A percentile compares a stretch with the other conserved stretches of the same genome.
Evolutionary conservation across 2,888 invertebrate genomes (phyloP).

Genomic region (Hirtodrosophila trivittata): DNA sequence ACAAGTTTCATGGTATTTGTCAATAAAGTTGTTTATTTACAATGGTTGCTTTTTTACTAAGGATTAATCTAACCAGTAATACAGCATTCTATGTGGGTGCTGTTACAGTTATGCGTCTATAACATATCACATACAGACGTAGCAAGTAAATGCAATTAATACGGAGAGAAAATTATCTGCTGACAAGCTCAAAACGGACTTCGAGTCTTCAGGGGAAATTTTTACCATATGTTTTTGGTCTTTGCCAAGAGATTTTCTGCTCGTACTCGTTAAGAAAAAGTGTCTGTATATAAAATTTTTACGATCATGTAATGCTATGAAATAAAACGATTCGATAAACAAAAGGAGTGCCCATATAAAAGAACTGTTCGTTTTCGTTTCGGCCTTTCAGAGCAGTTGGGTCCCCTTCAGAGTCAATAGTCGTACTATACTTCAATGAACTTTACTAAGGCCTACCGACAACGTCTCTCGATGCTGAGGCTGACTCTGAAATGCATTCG

Average conservation of each 20-base stretch:
- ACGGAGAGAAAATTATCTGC: conserved; percentile 32
- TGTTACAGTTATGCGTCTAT: conserved; percentile 32
- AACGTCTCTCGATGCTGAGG: conserved; percentile 7
- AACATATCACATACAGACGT: no score
- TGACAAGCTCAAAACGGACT: conserved; percentile 34
- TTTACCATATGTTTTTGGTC: conserved; percentile 36
- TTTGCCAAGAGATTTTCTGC: conserved; percentile 12
- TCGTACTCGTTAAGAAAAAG: conserved; percentile 36
- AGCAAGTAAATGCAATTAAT: conserved; percentile 40
- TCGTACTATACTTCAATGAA: conserved; percentile 66
- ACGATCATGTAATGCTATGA: conserved; percentile 22
- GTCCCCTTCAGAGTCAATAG: conserved; percentile 12
- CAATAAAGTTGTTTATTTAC: conserved; percentile 31
- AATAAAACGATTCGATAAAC: conserved; percentile 66
- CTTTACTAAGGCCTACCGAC: conserved; percentile 43
- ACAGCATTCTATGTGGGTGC: conserved; percentile 56
- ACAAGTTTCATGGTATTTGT: conserved; percentile 43
- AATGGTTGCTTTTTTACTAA: conserved; percentile 15
- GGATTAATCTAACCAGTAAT: conserved; percentile 50
- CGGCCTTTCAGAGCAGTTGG: background rate
- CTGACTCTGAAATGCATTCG: conserved; percentile 65
- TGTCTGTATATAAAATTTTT: conserved; percentile 11
- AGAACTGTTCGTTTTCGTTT: conserved; percentile 37
- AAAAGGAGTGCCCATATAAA: conserved; percentile 61
- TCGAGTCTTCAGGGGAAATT: no score